phyloP scores from a whole-genome alignment of 2,797 vertebrate genomes.

The Aldrovandia affinis region DNA sequence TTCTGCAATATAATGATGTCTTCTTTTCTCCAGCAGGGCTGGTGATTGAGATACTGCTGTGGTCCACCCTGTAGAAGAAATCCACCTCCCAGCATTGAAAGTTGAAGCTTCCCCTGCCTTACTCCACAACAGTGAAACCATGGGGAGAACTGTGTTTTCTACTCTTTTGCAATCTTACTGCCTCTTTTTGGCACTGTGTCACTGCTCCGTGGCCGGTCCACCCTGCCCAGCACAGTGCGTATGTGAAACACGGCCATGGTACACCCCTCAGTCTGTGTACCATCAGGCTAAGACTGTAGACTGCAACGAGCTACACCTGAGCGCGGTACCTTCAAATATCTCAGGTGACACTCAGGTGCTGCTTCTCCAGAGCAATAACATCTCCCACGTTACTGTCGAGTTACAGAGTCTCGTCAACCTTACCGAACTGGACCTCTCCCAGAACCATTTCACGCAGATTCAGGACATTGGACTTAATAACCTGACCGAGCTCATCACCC shows the following conservation, averaged over 20 bases:
- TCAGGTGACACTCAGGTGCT: slow-evolving; percentile 78
- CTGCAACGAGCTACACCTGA: slow-evolving; percentile 81
- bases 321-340: slow-evolving; percentile 68
- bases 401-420: slow-evolving; percentile 77
- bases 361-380: slow-evolving; percentile 83
- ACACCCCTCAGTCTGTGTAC: slow-evolving; percentile 81
- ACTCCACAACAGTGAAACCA: slow-evolving; percentile 42
- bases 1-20: slow-evolving; percentile 22
- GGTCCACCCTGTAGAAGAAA: slow-evolving; percentile 38
- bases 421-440: slow-evolving; percentile 82
- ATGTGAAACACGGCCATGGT: slow-evolving; percentile 84
- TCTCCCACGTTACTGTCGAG: slow-evolving; percentile 72
- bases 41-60: slow-evolving; percentile 22
- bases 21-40: slow-evolving; percentile 13
- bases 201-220: slow-evolving; percentile 43
- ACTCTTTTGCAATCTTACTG: slow-evolving; percentile 46
- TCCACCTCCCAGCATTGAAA: slow-evolving; percentile 20
- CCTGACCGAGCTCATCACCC: slow-evolving; percentile 74
- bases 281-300: slow-evolving; percentile 81
- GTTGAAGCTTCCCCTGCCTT: slow-evolving; percentile 18
- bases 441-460: slow-evolving; percentile 80
- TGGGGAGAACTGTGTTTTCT: slow-evolving; percentile 51
- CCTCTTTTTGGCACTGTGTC: slow-evolving; percentile 46
- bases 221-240: slow-evolving; percentile 80
- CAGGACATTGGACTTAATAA: slow-evolving; percentile 70